phyloP scores from a whole-genome alignment of 2,888 invertebrate species.

The Amphiduros pacificus region DNA sequence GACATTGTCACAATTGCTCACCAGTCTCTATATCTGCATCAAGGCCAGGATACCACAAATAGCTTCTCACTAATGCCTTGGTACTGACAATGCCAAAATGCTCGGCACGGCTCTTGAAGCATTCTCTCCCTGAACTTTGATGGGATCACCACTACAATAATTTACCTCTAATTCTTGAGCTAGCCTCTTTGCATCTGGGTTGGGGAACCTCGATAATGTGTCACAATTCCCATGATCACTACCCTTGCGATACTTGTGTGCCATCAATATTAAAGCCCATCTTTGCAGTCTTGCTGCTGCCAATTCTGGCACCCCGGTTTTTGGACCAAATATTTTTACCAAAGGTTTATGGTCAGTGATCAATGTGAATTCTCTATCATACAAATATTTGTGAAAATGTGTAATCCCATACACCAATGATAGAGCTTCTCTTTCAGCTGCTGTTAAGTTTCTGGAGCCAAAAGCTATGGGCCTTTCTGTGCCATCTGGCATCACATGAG shows the following conservation, averaged over 20 bases:
- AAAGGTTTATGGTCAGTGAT: background rate
- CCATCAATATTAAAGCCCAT: background rate
- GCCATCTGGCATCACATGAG: background rate
- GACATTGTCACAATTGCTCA: constrained; percentile 16
- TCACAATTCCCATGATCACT: background rate
- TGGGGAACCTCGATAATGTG: background rate
- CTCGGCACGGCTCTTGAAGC: constrained; percentile 23
- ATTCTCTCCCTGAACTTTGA: constrained; percentile 15
- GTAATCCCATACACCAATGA: background rate
- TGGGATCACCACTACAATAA: constrained; percentile 31
- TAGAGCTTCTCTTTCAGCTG: background rate
- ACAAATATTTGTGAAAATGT: background rate
- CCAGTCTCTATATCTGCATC: constrained; percentile 25
- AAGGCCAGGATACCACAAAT: constrained; percentile 34
- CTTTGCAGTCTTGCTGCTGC: constrained; percentile 1
- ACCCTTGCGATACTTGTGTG: background rate
- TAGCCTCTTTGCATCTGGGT: background rate
- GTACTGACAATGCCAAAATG: constrained; percentile 33
- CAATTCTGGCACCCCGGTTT: background rate
- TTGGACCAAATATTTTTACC: background rate
- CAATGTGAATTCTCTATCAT: background rate
- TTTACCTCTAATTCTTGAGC: background rate
- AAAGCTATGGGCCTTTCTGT: background rate
- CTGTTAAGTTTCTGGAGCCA: background rate
- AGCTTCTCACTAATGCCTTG: constrained; percentile 31